phyloP scores from a whole-genome alignment of 1,140 invertebrate species.

The Drosophila aff. region DNA sequence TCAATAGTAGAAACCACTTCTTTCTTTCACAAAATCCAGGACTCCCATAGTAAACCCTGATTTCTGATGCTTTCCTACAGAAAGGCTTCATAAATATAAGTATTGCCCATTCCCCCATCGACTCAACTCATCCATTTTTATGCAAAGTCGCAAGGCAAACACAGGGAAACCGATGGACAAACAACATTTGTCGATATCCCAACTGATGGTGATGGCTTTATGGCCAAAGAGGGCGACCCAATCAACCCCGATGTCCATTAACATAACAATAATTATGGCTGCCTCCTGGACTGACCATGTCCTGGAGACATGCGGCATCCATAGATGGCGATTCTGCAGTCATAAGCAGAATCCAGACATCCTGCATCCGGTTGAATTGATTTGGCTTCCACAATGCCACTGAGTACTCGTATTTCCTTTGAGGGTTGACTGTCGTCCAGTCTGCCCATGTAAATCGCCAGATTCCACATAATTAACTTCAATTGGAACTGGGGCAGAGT shows the following conservation, averaged over 20 bases:
- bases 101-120: slow-evolving; percentile 3
- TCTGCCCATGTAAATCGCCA: slow-evolving; percentile 43
- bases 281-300: slow-evolving; percentile 52
- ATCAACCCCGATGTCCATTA: slow-evolving; percentile 64
- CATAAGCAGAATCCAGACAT: slow-evolving; percentile 75
- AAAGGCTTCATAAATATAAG: slow-evolving; percentile 27
- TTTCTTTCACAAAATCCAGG: background rate
- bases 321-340: slow-evolving; percentile 52
- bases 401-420: background rate
- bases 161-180: slow-evolving; percentile 64
- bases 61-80: slow-evolving; percentile 5
- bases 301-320: slow-evolving; percentile 49
- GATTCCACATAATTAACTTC: slow-evolving; percentile 75
- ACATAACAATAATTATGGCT: slow-evolving; percentile 81
- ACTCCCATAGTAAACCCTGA: slow-evolving; percentile 9
- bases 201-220: slow-evolving; percentile 37
- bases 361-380: slow-evolving; percentile 80
- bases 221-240: slow-evolving; percentile 15
- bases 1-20: background rate
- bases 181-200: slow-evolving; percentile 50
- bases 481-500: slow-evolving; percentile 66
- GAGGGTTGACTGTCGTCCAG: slow-evolving; percentile 18
- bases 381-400: slow-evolving; percentile 36
- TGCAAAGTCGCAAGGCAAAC: slow-evolving; percentile 75
- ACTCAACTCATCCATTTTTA: slow-evolving; percentile 55